Base-by-base conservation (phyloP, 2,113 vertebrate genomes). In the Hippoglossus stenolepis region DNA sequence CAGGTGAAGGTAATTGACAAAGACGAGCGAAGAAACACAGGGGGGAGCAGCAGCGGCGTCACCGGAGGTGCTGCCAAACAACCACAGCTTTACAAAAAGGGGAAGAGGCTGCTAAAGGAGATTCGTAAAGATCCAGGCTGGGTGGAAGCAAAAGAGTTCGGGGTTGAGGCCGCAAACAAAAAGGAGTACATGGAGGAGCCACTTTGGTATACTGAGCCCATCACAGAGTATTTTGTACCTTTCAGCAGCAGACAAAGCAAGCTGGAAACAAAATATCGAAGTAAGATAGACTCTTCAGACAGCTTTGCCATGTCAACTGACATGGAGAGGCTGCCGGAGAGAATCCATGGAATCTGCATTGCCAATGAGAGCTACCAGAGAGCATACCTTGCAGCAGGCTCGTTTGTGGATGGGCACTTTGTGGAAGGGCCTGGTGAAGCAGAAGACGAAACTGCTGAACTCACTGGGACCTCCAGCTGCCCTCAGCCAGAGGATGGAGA, bases 121-220 rank as follows among this genome's bases (percentile, higher is more conserved):
- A 91, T 89, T 28, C 94, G 94, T 85, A 97, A 95, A 92, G 97
- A 97, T 83, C 66, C 92, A 57, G 94, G 93, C 2, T 91, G 91
- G 92, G 80, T 91, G 0, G 96, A 96, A 65, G 93, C 90, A 13
- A 95, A 94, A 85, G 96, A 97, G 89, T 87, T 93, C 17, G 92
- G 88, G 79, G 84, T 87, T 66, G 96, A 96, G 87, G 94, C 90
- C 83, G 94, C 94, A 78, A 95, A 93, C n/a, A 95, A 96, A 77
- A 95, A 91, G 21, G 96, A 98, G 65, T 99, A 97, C 54, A 97
- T 96, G 90, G 98, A 99, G 91, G 97, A 99, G 84, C 98, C 98
- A 4, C 93, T 99, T 92, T 99, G 98, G 98, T 99, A 99, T 90
- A 99, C 98, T 0, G 97, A 99, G 87, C 98, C 98, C 0, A 97